phyloP scores from a whole-genome alignment of 2,888 invertebrate genomes.

The Limenitis arthemis region DNA sequence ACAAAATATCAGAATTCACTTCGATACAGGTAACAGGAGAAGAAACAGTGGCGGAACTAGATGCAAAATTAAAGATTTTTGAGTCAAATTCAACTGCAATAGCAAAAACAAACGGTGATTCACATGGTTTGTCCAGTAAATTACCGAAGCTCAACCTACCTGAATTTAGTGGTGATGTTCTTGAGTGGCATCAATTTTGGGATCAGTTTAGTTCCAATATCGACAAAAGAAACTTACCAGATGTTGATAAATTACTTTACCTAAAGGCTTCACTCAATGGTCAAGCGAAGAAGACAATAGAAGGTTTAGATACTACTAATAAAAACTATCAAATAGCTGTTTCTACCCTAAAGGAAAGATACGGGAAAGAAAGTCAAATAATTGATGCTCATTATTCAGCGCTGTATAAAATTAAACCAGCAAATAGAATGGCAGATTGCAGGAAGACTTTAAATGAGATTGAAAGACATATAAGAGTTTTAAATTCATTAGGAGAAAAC shows the following conservation, averaged over 20 bases:
- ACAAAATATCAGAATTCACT: neutral
- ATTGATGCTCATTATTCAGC: conserved; percentile 25
- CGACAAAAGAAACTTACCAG: conserved; percentile 14
- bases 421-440: conserved; percentile 8
- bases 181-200: conserved; percentile 27
- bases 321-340: conserved; percentile 22
- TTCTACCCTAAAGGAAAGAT: conserved; percentile 16
- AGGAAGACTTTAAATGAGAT: conserved; percentile 15
- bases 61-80: neutral
- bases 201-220: conserved; percentile 26
- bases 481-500: conserved; percentile 26
- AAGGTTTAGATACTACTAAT: conserved; percentile 23
- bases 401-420: conserved; percentile 15
- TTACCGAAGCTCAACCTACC: conserved; percentile 18
- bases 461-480: conserved; percentile 25
- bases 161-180: conserved; percentile 23
- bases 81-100: neutral
- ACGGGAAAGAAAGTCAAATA: conserved; percentile 10
- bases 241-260: conserved; percentile 27
- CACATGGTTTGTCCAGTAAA: neutral
- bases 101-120: too few species aligned
- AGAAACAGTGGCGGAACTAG: neutral
- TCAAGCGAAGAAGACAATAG: conserved; percentile 17
- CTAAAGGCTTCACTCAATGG: conserved; percentile 22
- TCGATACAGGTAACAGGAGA: neutral